These are phyloP conservation scores for Ceramica pisi DNA, from an alignment of 2,888 invertebrate genomes.

Conservation along the genomic window DNA sequence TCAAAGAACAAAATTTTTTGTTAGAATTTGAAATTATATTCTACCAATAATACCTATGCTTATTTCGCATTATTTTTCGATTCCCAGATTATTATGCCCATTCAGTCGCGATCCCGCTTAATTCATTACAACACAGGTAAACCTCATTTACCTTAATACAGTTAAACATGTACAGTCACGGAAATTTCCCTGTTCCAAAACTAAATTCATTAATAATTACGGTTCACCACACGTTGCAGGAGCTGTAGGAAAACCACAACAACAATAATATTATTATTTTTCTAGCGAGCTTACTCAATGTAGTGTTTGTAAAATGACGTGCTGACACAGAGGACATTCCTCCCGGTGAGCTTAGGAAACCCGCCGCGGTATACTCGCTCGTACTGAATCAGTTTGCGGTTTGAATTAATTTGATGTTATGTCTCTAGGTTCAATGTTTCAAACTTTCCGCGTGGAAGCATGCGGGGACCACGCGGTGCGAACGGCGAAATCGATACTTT, in stretches of 20 bases:
- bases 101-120: too few relatives aligned
- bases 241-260: constrained; percentile 40
- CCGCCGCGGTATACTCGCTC: background rate
- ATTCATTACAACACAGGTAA: background rate
- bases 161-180: constrained; percentile 7
- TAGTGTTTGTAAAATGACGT: background rate
- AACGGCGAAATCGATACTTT: too few relatives aligned
- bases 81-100: too few relatives aligned
- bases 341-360: constrained; percentile 18
- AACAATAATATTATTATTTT: constrained; percentile 33
- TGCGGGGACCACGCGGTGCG: too few relatives aligned
- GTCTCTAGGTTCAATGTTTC: too few relatives aligned
- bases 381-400: too few relatives aligned
- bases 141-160: constrained; percentile 4
- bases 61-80: too few relatives aligned
- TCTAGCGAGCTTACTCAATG: background rate
- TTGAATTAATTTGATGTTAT: too few relatives aligned
- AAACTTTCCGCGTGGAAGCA: too few relatives aligned
- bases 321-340: constrained; percentile 28
- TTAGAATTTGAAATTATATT: too few relatives aligned
- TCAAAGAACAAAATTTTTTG: too few relatives aligned
- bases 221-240: constrained; percentile 3
- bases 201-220: constrained; percentile 30
- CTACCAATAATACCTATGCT: too few relatives aligned
- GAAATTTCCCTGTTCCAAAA: constrained; percentile 39